Conservation (phyloP, 2,888 invertebrate genomes). For the Aproaerema taeniolella region DNA sequence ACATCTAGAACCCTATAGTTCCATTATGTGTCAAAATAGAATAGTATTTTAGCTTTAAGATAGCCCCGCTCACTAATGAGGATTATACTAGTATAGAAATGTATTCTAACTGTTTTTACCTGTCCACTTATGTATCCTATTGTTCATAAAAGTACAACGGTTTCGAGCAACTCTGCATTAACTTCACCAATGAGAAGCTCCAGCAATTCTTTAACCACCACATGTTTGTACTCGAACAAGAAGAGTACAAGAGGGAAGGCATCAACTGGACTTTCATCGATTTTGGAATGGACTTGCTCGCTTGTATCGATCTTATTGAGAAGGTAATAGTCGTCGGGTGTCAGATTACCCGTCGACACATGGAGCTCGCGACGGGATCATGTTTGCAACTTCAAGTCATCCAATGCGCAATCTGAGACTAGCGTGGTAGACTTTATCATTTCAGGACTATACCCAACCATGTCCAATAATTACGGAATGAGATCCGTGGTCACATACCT, state of each 20-base stretch:
- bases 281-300: conserved; percentile 97
- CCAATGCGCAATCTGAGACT: conserved; percentile 23
- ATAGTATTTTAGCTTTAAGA: conserved; percentile 26
- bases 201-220: conserved; percentile 99
- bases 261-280: conserved; percentile 98
- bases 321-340: conserved; percentile 81
- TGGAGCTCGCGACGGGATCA: conserved; percentile 31
- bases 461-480: conserved; percentile 64
- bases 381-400: conserved; percentile 15
- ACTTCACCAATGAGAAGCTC: conserved; percentile 98
- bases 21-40: conserved; percentile 28
- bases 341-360: conserved; percentile 36
- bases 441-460: conserved; percentile 13
- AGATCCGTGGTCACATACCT: conserved; percentile 54
- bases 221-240: conserved; percentile 98
- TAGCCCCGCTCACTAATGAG: conserved; percentile 40
- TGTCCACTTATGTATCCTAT: conserved; percentile 47
- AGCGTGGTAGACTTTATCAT: conserved; percentile 19
- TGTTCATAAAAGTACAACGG: conserved; percentile 87
- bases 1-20: conserved; percentile 27
- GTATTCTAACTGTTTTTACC: conserved; percentile 39
- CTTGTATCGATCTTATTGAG: conserved; percentile 97
- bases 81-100: conserved; percentile 22
- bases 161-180: conserved; percentile 98
- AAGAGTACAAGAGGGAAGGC: conserved; percentile 96